Evolutionary conservation across 2,113 vertebrate genomes (phyloP).

Genomic region (Hippopotamus amphibius): DNA sequence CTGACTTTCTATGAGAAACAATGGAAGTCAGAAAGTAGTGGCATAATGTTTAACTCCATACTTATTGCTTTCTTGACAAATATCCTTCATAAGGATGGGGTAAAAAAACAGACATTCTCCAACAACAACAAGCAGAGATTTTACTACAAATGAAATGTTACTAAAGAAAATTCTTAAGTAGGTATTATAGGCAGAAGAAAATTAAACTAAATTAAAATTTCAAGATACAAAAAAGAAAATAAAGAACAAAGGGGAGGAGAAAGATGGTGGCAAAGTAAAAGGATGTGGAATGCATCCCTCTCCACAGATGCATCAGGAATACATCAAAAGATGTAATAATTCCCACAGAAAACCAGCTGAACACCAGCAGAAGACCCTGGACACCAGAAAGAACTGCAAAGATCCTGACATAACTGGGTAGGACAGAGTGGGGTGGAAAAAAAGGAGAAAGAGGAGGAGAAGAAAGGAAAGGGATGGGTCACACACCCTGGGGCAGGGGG

Average conservation of each 20-base stretch:
- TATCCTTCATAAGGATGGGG: not conserved
- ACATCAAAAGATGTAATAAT: too few species aligned
- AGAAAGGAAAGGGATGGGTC: too few species aligned
- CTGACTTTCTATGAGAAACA: not conserved
- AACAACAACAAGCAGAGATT: not conserved
- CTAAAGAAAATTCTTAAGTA: not conserved
- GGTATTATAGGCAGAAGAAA: not conserved
- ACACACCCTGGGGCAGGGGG: too few species aligned
- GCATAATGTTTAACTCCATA: not conserved
- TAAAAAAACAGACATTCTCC: not conserved
- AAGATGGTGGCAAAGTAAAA: too few species aligned
- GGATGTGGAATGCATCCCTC: too few species aligned
- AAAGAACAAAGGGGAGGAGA: not conserved
- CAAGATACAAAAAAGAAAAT: not conserved
- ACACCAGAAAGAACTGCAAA: too few species aligned
- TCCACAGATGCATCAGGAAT: too few species aligned
- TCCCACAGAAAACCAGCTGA: too few species aligned
- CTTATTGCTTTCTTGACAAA: not conserved
- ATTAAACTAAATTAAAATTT: not conserved
- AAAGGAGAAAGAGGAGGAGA: too few species aligned
- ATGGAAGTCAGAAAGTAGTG: not conserved
- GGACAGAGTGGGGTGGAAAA: too few species aligned
- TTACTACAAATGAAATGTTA: not conserved
- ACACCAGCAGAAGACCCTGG: too few species aligned
- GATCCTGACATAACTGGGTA: too few species aligned